A percentile compares a stretch with the other conserved stretches of the same genome.
Conservation (phyloP, 2,113 vertebrate species). For the Regulus satrapa region DNA sequence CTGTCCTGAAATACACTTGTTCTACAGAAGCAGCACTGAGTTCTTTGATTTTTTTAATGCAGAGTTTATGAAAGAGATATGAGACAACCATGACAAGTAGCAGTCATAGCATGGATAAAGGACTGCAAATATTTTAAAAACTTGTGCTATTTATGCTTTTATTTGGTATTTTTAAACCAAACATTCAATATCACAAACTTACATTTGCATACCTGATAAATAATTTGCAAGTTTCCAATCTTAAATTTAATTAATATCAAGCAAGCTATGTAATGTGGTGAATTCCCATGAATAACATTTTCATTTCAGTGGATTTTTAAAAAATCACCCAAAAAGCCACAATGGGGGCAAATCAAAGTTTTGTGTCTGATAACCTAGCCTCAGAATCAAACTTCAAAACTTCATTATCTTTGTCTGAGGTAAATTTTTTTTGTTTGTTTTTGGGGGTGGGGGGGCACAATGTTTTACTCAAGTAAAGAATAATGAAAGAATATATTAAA, state of each 20-base stretch:
- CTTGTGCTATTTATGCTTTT: neutral
- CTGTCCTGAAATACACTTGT: neutral
- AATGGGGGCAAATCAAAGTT: neutral
- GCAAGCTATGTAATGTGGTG: neutral
- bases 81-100: neutral
- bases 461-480: neutral
- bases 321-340: neutral
- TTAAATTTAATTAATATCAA: neutral
- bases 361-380: neutral
- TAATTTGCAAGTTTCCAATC: neutral
- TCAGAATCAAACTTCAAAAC: neutral
- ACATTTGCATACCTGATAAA: neutral
- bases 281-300: neutral
- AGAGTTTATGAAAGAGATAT: neutral
- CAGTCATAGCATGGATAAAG: neutral
- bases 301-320: neutral
- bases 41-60: neutral
- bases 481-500: neutral
- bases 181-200: neutral
- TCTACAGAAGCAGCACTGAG: neutral
- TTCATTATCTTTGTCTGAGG: neutral
- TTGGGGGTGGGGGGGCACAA: too few species aligned
- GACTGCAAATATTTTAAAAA: neutral
- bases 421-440: too few species aligned
- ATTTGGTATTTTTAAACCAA: neutral